Conservation (phyloP, 2,888 invertebrate genomes). For the Pyrocoelia pectoralis region DNA sequence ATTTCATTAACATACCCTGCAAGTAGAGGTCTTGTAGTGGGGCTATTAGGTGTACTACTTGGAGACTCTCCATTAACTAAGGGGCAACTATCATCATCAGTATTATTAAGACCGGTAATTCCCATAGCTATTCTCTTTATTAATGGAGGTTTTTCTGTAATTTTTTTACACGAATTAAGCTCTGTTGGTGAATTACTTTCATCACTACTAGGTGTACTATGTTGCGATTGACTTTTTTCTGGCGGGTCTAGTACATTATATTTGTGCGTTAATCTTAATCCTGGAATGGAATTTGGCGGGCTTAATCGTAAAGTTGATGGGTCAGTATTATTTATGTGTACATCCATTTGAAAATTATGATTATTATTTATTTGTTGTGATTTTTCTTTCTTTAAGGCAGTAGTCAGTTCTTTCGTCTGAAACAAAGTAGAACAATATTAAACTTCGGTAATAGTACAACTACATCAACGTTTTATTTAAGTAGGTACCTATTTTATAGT, state of each 20-base stretch:
- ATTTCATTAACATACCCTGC: constrained; percentile 83
- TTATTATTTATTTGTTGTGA: constrained; percentile 46
- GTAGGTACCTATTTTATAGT: no score
- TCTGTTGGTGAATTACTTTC: constrained; percentile 90
- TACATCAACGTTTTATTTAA: no score
- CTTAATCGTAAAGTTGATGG: constrained; percentile 62
- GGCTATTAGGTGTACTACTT: constrained; percentile 65
- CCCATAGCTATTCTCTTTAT: constrained; percentile 81
- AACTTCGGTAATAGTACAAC: no score
- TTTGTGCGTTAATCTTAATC: constrained; percentile 70
- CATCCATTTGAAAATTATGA: constrained; percentile 61
- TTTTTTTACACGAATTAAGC: constrained; percentile 83
- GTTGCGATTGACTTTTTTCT: constrained; percentile 59
- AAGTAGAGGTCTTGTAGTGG: constrained; percentile 70
- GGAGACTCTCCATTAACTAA: constrained; percentile 69
- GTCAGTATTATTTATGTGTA: constrained; percentile 62
- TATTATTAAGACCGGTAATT: constrained; percentile 65
- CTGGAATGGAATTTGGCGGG: constrained; percentile 73
- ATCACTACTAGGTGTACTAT: constrained; percentile 76
- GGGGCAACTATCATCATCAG: constrained; percentile 74
- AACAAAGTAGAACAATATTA: no score
- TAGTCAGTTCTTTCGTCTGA: constrained; percentile 58
- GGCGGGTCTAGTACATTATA: constrained; percentile 61
- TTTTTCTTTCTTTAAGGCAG: constrained; percentile 52
- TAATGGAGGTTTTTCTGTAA: constrained; percentile 83